phyloP scores from a whole-genome alignment of 2,888 invertebrate species.

The Fragum whitleyi region DNA sequence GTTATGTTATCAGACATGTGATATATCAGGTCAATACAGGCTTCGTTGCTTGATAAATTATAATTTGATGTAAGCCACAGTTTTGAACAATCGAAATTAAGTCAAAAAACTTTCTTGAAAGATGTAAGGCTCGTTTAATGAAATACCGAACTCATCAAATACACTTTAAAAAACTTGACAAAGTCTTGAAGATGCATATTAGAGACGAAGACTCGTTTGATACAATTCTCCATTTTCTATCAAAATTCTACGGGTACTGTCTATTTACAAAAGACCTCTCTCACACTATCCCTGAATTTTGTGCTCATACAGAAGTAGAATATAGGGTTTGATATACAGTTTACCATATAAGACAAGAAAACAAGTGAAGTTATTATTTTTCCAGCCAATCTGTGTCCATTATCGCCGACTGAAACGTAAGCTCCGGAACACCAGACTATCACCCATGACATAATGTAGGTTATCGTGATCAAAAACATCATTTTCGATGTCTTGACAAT shows the following conservation, averaged over 20 bases:
- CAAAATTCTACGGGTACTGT: neutral
- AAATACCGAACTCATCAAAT: too few relatives aligned
- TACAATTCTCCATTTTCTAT: too few relatives aligned
- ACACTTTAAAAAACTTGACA: too few relatives aligned
- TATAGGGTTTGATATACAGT: conserved; percentile 5
- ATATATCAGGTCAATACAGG: too few relatives aligned
- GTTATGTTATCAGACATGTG: too few relatives aligned
- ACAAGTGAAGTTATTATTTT: neutral
- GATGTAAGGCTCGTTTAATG: too few relatives aligned
- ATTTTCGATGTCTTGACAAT: conserved; percentile 3
- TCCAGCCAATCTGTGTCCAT: neutral
- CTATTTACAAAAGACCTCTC: neutral
- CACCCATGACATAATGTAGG: conserved; percentile 10
- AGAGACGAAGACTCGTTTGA: too few relatives aligned
- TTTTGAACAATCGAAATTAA: too few relatives aligned
- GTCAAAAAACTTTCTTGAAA: too few relatives aligned
- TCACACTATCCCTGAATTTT: neutral
- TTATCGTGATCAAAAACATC: conserved; percentile 18
- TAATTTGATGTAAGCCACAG: too few relatives aligned
- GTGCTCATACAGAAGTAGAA: conserved; percentile 10
- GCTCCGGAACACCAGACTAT: neutral
- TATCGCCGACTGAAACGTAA: neutral
- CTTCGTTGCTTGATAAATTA: too few relatives aligned
- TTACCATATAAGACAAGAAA: neutral
- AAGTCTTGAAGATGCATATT: too few relatives aligned